Evolutionary conservation across 92 coral and sea anemone genomes (phyloP), one percentile per base, ranked within the genome.

Genomic region (Paramuricea clavata): DNA sequence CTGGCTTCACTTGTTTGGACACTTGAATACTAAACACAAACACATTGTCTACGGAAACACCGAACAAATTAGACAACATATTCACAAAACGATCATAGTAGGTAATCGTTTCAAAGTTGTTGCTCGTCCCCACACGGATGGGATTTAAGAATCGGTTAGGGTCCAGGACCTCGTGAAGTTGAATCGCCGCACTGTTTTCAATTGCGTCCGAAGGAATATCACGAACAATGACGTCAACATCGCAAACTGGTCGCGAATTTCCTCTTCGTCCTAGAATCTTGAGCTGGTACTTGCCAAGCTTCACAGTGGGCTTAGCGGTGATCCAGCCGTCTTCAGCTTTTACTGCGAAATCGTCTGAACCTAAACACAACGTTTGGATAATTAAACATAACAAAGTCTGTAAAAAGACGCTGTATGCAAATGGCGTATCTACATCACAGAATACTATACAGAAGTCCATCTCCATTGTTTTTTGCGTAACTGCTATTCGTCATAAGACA

Each of bases 1-100:
- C 73, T 35, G 84, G 84, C 33, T 54, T 17, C 27, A 82, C 47
- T 35, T 22, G 85, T 34, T 81, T 64, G 1, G 96, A 84, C 49
- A 49, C 90, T 85, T 96, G 98, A 62, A 96, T 72, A 81, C 98
- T 96, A 82, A 93, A 96, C 64, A 94, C 80, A 73, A 89, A 83
- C 10, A 93, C 89, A 22, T 49, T 42, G 22, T 42, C 77, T 5
- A 26, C 19, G 16, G 79, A 27, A 17, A 89, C 91, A n/a, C 72
- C 88, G 32, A 94, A 87, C 62, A 85, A 49, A 15, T 30, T 15
- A n/a, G 89, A 73, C 9, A 96, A 30, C 82, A 44, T 81, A 1
- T 27, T 5, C 34, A 85, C 88, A 47, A 90, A 79, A 3, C 36
- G 41, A 28, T 89, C 86, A 36, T 93, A 87, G 79, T 81, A 91